A percentile compares a stretch with the other conserved stretches of the same genome.
Evolutionary conservation across 2,797 vertebrate species (phyloP).

Genomic region (Diceros bicornis): DNA sequence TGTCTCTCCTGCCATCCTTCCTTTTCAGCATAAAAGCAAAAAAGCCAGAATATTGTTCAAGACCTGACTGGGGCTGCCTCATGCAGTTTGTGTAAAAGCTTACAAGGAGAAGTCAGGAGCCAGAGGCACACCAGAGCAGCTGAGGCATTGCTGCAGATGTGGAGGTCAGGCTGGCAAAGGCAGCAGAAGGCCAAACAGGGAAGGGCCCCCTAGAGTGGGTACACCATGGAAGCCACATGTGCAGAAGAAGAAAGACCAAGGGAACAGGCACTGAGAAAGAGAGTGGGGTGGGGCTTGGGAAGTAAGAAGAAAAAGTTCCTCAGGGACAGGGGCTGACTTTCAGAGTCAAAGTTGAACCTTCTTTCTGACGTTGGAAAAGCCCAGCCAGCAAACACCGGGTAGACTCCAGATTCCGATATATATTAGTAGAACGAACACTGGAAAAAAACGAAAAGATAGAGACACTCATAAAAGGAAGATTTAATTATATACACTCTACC

Average conservation of each 20-base stretch:
- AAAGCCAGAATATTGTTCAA: not conserved
- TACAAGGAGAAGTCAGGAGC: not conserved
- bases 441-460: constrained; percentile 58
- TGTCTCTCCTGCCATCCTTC: not conserved
- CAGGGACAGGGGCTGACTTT: not conserved
- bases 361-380: constrained; percentile 94
- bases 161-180: constrained; percentile 25
- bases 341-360: constrained; percentile 91
- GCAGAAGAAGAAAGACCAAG: not conserved
- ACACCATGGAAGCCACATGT: not conserved
- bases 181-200: constrained; percentile 8
- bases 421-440: constrained; percentile 97
- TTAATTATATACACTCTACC: too few species aligned
- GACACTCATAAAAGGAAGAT: not conserved
- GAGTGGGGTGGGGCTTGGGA: not conserved
- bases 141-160: accelerated
- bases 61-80: not conserved
- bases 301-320: not conserved
- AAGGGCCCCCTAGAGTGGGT: not conserved
- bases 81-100: not conserved
- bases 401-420: constrained; percentile 97
- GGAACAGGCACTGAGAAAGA: not conserved
- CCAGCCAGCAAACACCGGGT: constrained; percentile 96
- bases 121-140: not conserved
- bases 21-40: not conserved